phyloP scores from a whole-genome alignment of 2,797 vertebrate species.

The Sarcoramphus papa region DNA sequence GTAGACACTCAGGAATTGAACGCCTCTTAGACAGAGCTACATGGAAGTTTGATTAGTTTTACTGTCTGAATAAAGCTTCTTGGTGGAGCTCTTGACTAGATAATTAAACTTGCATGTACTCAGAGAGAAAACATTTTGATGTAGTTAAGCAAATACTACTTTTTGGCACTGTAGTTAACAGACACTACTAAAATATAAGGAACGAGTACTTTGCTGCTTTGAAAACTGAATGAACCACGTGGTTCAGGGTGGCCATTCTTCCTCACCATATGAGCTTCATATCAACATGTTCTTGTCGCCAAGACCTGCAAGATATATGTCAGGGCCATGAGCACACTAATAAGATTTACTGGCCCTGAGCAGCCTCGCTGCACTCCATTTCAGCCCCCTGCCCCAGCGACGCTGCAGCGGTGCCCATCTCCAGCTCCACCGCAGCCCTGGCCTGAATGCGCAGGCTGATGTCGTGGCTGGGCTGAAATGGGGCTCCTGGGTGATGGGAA shows the following conservation, averaged over 20 bases:
- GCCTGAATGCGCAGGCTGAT: not conserved
- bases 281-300: not conserved
- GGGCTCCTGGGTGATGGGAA: not conserved
- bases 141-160: not conserved
- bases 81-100: not conserved
- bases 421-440: not conserved
- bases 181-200: not conserved
- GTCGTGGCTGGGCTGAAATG: not conserved
- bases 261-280: not conserved
- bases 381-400: not conserved
- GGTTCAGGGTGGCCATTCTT: not conserved
- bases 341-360: not conserved
- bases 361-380: accelerated
- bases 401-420: not conserved
- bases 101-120: not conserved
- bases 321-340: not conserved
- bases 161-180: not conserved
- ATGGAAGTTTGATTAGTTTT: not conserved
- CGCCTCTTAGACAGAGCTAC: not conserved
- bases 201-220: not conserved
- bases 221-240: not conserved
- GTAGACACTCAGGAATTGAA: not conserved
- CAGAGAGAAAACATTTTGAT: not conserved
- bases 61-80: slow-evolving; percentile 5
- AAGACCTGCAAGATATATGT: not conserved